Percentiles rank a stretch among this genome's conserved stretches.
Evolutionary conservation across 1,140 invertebrate species (phyloP).

Genomic region (Eurosta solidaginis): DNA sequence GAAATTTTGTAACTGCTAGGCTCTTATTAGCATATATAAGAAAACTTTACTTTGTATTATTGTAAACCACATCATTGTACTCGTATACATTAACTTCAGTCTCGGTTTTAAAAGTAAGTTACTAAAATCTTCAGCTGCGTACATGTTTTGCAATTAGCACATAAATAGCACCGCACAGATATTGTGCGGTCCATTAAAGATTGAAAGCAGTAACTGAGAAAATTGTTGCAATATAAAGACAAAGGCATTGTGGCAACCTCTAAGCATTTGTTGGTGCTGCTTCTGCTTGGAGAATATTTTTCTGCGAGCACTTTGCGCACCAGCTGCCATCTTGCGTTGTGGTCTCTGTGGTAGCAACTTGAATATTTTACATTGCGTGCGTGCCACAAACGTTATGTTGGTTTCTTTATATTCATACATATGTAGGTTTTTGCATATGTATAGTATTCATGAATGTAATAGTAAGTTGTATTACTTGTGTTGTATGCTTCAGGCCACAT

Average conservation of each 20-base stretch:
- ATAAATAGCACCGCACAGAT: constrained; percentile 13
- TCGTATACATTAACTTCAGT: too few species aligned
- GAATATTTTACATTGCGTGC: constrained; percentile 11
- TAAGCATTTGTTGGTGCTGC: background rate
- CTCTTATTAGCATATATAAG: too few species aligned
- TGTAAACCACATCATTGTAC: too few species aligned
- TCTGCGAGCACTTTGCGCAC: background rate
- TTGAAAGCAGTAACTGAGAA: background rate
- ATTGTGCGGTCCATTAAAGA: constrained; percentile 7
- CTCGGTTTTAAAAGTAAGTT: too few species aligned
- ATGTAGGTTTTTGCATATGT: too few species aligned
- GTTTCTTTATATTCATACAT: too few species aligned
- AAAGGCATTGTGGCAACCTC: background rate
- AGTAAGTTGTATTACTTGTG: background rate
- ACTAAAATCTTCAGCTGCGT: too few species aligned
- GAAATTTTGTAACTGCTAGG: too few species aligned
- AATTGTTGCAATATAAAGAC: background rate
- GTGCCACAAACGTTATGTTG: background rate
- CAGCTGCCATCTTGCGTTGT: constrained; percentile 1
- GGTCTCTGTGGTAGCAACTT: background rate
- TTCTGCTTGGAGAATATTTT: background rate
- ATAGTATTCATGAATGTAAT: too few species aligned
- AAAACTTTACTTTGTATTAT: too few species aligned
- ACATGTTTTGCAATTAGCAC: too few species aligned
- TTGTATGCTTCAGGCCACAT: background rate